Evolutionary conservation across 2,888 invertebrate species (phyloP).

Genomic region (Cinara cedri): DNA sequence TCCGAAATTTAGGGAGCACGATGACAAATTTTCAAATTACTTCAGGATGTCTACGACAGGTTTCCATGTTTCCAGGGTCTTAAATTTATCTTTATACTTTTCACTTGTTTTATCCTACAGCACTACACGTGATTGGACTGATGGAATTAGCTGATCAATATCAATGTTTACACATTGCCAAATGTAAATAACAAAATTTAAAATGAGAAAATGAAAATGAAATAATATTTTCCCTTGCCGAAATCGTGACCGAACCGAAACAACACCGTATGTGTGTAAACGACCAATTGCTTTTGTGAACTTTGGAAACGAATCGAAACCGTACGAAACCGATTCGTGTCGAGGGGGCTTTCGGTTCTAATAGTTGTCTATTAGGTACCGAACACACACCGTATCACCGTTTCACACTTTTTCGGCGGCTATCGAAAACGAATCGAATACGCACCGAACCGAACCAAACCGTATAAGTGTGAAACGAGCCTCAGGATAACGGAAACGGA

Average conservation of each 20-base stretch:
- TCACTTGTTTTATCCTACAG: slow-evolving; percentile 47
- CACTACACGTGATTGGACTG: slow-evolving; percentile 24
- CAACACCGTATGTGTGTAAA: not conserved
- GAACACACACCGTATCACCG: slow-evolving; percentile 29
- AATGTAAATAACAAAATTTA: slow-evolving; percentile 25
- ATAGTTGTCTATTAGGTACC: slow-evolving; percentile 29
- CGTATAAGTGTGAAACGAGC: too few species aligned
- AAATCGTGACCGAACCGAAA: slow-evolving; percentile 22
- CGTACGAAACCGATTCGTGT: slow-evolving; percentile 33
- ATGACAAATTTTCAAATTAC: too few species aligned
- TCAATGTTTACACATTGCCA: slow-evolving; percentile 28
- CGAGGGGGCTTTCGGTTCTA: slow-evolving; percentile 31
- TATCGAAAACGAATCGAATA: too few species aligned
- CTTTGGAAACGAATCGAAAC: slow-evolving; percentile 4
- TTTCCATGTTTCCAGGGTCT: slow-evolving; percentile 24
- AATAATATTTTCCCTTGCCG: slow-evolving; percentile 34
- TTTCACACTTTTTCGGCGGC: too few species aligned
- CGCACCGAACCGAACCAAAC: not conserved
- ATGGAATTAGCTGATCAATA: slow-evolving; percentile 13
- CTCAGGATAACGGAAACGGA: too few species aligned
- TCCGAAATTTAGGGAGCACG: too few species aligned
- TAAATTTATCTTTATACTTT: slow-evolving; percentile 50
- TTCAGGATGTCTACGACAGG: too few species aligned
- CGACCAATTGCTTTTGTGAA: slow-evolving; percentile 27
- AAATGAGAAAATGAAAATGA: slow-evolving; percentile 35